Conservation (phyloP, 2,113 vertebrate species). For the Pheucticus melanocephalus region DNA sequence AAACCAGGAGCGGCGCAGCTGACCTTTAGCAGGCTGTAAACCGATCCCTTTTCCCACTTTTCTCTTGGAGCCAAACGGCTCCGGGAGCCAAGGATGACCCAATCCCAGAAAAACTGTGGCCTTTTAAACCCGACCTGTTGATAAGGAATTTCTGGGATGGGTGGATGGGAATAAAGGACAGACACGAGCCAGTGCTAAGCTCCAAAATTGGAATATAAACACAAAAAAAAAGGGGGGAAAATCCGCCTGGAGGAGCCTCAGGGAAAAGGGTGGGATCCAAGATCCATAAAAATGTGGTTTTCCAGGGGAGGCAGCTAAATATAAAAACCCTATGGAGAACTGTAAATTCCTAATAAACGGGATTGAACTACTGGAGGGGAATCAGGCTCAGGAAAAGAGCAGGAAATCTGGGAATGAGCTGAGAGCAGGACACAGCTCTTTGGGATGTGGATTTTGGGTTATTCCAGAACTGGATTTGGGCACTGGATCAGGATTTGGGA, state of each 20-base stretch:
- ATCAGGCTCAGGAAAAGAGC: constrained; percentile 10
- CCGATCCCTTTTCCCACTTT: neutral
- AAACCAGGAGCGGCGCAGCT: neutral
- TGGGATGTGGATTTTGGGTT: constrained; percentile 3
- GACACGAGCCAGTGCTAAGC: neutral
- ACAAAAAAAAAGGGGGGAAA: neutral
- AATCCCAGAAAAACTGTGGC: neutral
- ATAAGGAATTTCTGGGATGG: neutral
- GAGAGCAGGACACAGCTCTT: neutral
- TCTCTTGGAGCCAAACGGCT: neutral
- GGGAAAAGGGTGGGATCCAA: constrained; percentile 56
- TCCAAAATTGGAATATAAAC: neutral
- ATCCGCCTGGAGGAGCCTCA: constrained; percentile 11
- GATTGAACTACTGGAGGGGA: constrained; percentile 47
- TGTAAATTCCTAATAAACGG: constrained; percentile 65
- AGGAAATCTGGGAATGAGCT: neutral
- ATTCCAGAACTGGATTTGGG: neutral
- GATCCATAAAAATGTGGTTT: constrained; percentile 69
- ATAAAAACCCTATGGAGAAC: constrained; percentile 63
- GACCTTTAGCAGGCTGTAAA: neutral
- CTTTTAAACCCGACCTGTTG: neutral
- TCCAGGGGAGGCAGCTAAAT: constrained; percentile 64
- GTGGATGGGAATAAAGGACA: neutral
- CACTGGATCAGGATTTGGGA: neutral
- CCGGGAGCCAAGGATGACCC: neutral